These are phyloP conservation scores for Drosophila dunni DNA, from an alignment of 1,140 invertebrate species.

Conservation along the genomic window DNA sequence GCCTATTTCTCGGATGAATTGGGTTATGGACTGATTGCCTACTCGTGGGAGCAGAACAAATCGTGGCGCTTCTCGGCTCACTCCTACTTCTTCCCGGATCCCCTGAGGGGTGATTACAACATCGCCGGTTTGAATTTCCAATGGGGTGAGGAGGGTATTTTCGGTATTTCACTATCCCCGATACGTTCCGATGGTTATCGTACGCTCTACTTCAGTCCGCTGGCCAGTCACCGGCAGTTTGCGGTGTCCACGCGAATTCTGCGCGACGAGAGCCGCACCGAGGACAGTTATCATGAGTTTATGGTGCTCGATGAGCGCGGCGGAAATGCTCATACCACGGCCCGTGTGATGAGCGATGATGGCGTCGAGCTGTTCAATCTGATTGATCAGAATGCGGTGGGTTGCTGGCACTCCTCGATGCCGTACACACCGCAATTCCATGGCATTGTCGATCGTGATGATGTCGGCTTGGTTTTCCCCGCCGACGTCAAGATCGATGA, in stretches of 20 bases:
- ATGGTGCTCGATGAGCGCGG: slow-evolving; percentile 88
- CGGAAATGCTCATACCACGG: slow-evolving; percentile 88
- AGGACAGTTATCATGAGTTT: slow-evolving; percentile 90
- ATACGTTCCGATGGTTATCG: slow-evolving; percentile 88
- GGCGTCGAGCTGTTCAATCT: slow-evolving; percentile 91
- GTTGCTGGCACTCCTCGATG: slow-evolving; percentile 90
- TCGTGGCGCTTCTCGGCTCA: slow-evolving; percentile 91
- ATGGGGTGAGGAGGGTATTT: slow-evolving; percentile 92
- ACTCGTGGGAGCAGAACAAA: slow-evolving; percentile 90
- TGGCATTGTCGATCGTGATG: slow-evolving; percentile 90
- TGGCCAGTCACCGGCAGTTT: slow-evolving; percentile 91
- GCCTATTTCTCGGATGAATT: slow-evolving; percentile 93
- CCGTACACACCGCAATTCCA: slow-evolving; percentile 89
- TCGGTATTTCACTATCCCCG: slow-evolving; percentile 90
- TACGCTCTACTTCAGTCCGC: slow-evolving; percentile 90
- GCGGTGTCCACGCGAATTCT: slow-evolving; percentile 90
- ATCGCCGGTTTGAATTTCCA: slow-evolving; percentile 92
- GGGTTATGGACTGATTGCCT: slow-evolving; percentile 91
- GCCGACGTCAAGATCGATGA: slow-evolving; percentile 91
- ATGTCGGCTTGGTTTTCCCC: slow-evolving; percentile 91
- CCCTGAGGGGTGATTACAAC: slow-evolving; percentile 90
- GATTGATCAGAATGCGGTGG: slow-evolving; percentile 91
- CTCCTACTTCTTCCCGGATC: slow-evolving; percentile 92
- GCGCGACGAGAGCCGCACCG: slow-evolving; percentile 88
- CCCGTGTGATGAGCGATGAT: slow-evolving; percentile 89